Base-by-base conservation (phyloP, 2,113 vertebrate species). In the Gymnocephalus cernua region DNA sequence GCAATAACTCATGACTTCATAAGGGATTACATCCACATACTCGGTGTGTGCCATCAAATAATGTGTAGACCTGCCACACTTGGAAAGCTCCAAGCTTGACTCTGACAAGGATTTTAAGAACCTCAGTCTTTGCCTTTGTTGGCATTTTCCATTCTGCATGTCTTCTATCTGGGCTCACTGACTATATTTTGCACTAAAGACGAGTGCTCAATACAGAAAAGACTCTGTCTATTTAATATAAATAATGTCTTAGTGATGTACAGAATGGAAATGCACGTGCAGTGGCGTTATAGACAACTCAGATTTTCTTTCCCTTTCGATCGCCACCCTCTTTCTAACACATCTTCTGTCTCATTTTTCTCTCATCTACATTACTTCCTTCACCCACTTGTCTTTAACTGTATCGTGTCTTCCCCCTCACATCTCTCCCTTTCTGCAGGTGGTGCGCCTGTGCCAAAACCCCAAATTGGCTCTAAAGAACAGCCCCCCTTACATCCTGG, bases 401-500 rank as follows among this genome's bases (percentile, higher is more conserved):
- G 66, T 63, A 80, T 85, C 76, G 70, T 25, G 2, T 82, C 74
- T 14, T 76, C 69, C 75, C 71, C 74, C 69, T 64, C 74, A 64
- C 71, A 84, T 89, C 78, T 78, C 65, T 84, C 68, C 48, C 56
- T 68, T 76, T 82, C 38, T 86, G 91, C 92, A 99, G 98, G 98
- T 99, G 94, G 98, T 99, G 5, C 96, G 98, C 14, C 92, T 99
- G 80, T 99, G 98, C 86, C 98, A 99, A 94, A 99, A 99, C 90
- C 97, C 98, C 70, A 99, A 99, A 64, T 85, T 99, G 94, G 98
- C 97, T 0, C 79, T 99, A 85, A 99, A 99, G 94, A 99, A 99
- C 95, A 99, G 98, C 92, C 98, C 98, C 23, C 98, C 98, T 29
- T 99, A 99, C 87, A 99, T 99, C 93, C 94, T 99, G 72, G 98